These are phyloP conservation scores for Limosa lapponica DNA, from an alignment of 2,797 vertebrate genomes.

Conservation along the genomic window DNA sequence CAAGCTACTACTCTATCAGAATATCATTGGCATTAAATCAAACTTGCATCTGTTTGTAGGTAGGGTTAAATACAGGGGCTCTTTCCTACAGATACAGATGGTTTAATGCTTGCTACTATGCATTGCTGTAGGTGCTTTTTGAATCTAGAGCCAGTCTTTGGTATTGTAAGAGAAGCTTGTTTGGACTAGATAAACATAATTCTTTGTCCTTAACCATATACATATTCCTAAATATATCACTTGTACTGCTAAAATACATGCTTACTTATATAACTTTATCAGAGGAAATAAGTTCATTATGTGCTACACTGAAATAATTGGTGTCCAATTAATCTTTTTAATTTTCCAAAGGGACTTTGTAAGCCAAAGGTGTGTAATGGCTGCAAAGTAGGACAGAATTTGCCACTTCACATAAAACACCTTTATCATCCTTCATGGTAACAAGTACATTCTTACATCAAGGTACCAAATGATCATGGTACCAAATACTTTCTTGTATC, in stretches of 20 bases:
- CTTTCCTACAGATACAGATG: not conserved
- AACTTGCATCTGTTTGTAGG: not conserved
- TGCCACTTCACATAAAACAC: not conserved
- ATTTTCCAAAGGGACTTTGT: slow-evolving; percentile 60
- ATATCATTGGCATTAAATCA: not conserved
- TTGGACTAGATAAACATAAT: not conserved
- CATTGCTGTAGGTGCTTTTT: not conserved
- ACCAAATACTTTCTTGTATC: slow-evolving; percentile 28
- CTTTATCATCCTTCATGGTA: slow-evolving; percentile 36
- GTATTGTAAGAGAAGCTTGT: not conserved
- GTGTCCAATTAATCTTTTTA: slow-evolving; percentile 37
- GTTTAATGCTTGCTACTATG: not conserved
- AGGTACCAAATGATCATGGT: not conserved
- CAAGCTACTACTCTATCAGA: not conserved
- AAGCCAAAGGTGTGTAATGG: not conserved
- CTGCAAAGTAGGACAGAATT: not conserved
- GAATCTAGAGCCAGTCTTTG: not conserved
- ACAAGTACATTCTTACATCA: slow-evolving; percentile 24
- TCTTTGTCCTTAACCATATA: not conserved
- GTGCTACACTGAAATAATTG: not conserved
- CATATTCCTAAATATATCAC: not conserved
- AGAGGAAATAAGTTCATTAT: not conserved
- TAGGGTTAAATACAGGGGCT: not conserved
- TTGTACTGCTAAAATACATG: not conserved
- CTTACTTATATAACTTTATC: not conserved